Conservation (phyloP, 2,888 invertebrate species). For the Caenorhabditis afra region DNA sequence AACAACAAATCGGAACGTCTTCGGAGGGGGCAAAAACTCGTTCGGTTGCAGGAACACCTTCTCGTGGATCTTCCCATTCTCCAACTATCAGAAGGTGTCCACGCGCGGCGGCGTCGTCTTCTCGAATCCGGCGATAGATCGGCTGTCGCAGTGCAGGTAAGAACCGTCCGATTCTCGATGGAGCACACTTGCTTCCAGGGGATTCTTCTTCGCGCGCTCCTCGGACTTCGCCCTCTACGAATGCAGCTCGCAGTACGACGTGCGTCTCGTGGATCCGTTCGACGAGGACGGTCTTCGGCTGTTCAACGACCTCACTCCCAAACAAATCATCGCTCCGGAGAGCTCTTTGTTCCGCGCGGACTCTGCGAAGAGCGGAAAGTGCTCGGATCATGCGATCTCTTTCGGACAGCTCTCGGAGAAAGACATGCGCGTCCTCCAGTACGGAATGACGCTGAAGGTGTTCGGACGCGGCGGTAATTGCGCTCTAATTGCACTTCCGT, state of each 20-base stretch:
- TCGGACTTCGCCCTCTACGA: constrained; percentile 47
- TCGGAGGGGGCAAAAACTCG: neutral
- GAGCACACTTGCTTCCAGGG: constrained; percentile 28
- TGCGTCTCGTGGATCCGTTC: constrained; percentile 44
- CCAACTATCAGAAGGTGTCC: constrained; percentile 30
- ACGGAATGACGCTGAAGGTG: constrained; percentile 50
- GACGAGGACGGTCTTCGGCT: constrained; percentile 49
- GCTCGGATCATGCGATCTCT: constrained; percentile 53
- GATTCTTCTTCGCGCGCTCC: constrained; percentile 49
- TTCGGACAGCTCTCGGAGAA: constrained; percentile 55
- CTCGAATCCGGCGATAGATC: constrained; percentile 47
- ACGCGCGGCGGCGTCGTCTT: constrained; percentile 44
- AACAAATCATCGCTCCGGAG: constrained; percentile 45
- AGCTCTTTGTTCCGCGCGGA: constrained; percentile 17
- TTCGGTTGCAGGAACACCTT: constrained; percentile 28
- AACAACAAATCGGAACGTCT: neutral
- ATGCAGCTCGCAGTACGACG: constrained; percentile 23
- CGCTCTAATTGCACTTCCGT: neutral
- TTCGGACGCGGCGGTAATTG: constrained; percentile 46
- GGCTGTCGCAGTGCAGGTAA: constrained; percentile 39
- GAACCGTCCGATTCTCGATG: neutral
- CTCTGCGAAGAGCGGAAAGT: constrained; percentile 21
- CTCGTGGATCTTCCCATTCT: constrained; percentile 53
- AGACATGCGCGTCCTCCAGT: constrained; percentile 57
- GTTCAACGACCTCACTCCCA: constrained; percentile 43